These are phyloP conservation scores for Druceiella hillmani DNA, from an alignment of 2,888 invertebrate genomes.

Conservation along the genomic window DNA sequence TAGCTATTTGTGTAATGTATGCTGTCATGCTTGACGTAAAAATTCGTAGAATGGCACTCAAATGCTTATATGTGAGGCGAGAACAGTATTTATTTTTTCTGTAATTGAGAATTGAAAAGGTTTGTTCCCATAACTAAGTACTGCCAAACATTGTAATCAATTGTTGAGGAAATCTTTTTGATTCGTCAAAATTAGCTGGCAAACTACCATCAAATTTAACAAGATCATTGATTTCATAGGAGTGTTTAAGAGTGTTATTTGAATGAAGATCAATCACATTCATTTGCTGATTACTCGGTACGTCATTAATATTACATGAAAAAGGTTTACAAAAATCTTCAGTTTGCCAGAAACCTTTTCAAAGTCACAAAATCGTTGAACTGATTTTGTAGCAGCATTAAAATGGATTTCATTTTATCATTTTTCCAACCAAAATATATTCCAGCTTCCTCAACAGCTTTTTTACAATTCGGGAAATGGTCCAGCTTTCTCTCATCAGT, in stretches of 20 bases:
- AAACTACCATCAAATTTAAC: too few species aligned
- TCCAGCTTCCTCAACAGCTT: background rate
- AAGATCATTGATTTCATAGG: too few species aligned
- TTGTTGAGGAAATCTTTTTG: too few species aligned
- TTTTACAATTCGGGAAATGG: background rate
- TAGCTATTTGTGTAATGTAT: background rate
- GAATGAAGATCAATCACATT: too few species aligned
- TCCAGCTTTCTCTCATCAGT: background rate
- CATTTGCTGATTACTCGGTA: too few species aligned
- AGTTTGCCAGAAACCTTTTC: background rate
- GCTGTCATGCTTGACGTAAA: background rate
- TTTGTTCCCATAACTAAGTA: too few species aligned
- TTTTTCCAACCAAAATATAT: background rate
- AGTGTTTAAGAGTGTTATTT: too few species aligned
- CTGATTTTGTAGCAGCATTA: background rate
- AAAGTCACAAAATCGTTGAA: background rate
- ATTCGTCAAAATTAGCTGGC: too few species aligned
- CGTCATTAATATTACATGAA: background rate
- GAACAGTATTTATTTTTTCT: background rate
- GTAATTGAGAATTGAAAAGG: background rate
- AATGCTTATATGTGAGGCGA: background rate
- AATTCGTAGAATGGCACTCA: background rate
- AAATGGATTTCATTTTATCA: background rate
- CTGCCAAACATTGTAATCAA: too few species aligned
- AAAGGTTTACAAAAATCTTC: background rate